These are phyloP conservation scores for Trichonephila inaurata DNA, from an alignment of 1,140 invertebrate species.

Conservation along the genomic window DNA sequence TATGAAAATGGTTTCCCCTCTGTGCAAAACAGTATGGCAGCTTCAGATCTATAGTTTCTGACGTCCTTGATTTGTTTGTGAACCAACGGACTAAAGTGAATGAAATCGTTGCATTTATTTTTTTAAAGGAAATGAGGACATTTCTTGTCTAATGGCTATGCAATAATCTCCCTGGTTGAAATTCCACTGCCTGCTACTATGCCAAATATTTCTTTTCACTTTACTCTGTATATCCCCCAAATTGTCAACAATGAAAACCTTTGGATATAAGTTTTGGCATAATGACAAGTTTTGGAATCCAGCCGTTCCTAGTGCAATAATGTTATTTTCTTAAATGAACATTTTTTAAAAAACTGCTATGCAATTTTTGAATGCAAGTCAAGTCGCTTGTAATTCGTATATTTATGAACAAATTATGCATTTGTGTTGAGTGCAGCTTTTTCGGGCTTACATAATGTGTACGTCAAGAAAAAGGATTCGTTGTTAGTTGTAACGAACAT, in stretches of 20 bases:
- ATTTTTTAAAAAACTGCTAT: neutral
- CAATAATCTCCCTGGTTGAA: neutral
- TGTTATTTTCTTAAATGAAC: neutral
- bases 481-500: neutral
- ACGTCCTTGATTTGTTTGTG: neutral
- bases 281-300: neutral
- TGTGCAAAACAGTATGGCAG: neutral
- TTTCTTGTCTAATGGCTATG: neutral
- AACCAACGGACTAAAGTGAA: neutral
- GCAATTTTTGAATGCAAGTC: neutral
- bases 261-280: neutral
- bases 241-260: neutral
- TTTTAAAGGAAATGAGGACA: neutral
- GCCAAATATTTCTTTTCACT: neutral
- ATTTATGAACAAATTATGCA: conserved; percentile 7
- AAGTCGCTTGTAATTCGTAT: neutral
- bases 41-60: neutral
- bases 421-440: neutral
- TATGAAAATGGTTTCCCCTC: neutral
- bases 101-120: conserved; percentile 10
- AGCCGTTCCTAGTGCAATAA: neutral
- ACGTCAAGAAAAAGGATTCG: neutral
- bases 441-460: neutral
- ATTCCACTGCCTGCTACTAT: neutral
- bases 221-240: no score